Conservation (phyloP, 2,888 invertebrate genomes). For the Rhamnusium bicolor region DNA sequence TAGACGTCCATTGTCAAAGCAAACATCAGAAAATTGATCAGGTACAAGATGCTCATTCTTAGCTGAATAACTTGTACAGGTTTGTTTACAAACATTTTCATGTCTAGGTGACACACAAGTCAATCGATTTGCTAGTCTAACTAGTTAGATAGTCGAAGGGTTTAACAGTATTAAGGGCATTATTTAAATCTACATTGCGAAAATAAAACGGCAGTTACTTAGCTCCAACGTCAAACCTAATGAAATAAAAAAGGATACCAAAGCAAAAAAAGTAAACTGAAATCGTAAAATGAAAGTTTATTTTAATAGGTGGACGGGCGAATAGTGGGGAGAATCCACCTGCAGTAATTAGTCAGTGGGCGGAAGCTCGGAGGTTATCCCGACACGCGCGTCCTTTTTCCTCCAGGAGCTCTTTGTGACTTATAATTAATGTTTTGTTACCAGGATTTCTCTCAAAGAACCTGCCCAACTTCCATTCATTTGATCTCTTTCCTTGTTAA, state of each 20-base stretch:
- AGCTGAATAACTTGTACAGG: too few relatives aligned
- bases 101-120: too few relatives aligned
- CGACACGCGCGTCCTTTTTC: conserved; percentile 53
- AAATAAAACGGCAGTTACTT: background rate
- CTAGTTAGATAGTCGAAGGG: too few relatives aligned
- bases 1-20: too few relatives aligned
- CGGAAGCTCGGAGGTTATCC: conserved; percentile 64
- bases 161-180: too few relatives aligned
- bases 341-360: conserved; percentile 65
- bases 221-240: background rate
- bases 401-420: conserved; percentile 56
- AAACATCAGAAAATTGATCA: too few relatives aligned
- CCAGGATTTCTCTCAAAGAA: conserved; percentile 57
- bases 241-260: background rate
- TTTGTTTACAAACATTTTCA: too few relatives aligned
- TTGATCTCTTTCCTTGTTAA: conserved; percentile 10
- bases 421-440: conserved; percentile 65
- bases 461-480: conserved; percentile 32
- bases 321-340: conserved; percentile 58
- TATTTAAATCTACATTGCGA: background rate
- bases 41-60: too few relatives aligned
- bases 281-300: conserved; percentile 22
- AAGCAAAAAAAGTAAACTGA: background rate
- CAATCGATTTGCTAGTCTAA: too few relatives aligned
- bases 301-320: conserved; percentile 24